Evolutionary conservation across 2,113 vertebrate species (phyloP), one percentile per base, ranked within the genome.

Genomic region (Elaphurus davidianus): DNA sequence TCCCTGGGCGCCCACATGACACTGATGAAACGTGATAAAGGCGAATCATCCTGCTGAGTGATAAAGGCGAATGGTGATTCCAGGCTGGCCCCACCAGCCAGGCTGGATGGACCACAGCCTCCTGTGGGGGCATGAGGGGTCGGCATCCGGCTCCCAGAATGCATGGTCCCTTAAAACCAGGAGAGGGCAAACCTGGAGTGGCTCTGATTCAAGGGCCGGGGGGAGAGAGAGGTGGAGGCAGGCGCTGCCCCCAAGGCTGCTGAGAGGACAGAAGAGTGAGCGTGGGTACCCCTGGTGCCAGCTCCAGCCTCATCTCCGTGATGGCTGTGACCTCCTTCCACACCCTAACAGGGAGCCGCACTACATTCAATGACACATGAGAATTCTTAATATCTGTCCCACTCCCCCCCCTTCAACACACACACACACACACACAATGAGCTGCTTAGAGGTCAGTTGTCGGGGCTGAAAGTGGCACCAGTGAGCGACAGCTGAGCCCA

Each of bases 331-430:
- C 36, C 17, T 25, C 15, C 28, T 10, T 54, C 85, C 60, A 62
- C 25, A 30, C 4, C 27, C 30, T 19, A 30, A 47, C 0, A 0
- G 2, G 9, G 52, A 15, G 52, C 21, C 0, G 3, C 23, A 2
- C 55, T 2, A 17, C 1, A 1, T 5, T 17, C 16, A 1, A 0
- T 8, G 52, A 33, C 30, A 7, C 62, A 0, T 0, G 47, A 50
- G 6, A 17, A 17, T 9, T 10, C n/a, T 1, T 9, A 3, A 2
- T 78, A 6, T 12, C 23, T 23, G 47, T 40, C 25, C 8, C 78
- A 47, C 30, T 15, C 33, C 3, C 13, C 19, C 78, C 45, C 27
- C 27, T 50, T 50, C 27, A 79, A 3, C 23, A 30, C 60, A 16
- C 5, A 21, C 6, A 40, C 40, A 40, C 40, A 40, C 40, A 12